Evolutionary conservation across 64 coral and sea anemone genomes (phyloP).

Genomic region (Montipora capricornis): DNA sequence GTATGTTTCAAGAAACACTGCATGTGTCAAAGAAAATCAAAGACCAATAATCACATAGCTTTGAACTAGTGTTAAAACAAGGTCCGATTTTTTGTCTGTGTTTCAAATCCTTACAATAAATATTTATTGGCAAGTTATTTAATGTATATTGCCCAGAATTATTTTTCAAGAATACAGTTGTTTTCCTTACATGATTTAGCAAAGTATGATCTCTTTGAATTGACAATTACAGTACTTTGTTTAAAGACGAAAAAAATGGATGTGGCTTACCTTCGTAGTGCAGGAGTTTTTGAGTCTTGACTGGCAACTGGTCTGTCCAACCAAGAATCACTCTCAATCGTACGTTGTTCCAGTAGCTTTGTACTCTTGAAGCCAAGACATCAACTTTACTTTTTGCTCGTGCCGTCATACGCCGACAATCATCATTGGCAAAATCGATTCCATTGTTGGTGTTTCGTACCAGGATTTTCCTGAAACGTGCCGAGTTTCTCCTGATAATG

Average conservation of each 20-base stretch:
- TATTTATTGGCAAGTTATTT: not conserved
- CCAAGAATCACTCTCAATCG: conserved; percentile 70
- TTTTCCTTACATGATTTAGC: not conserved
- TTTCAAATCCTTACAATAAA: not conserved
- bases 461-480: conserved; percentile 89
- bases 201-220: not conserved
- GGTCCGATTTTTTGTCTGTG: not conserved
- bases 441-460: conserved; percentile 82
- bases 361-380: conserved; percentile 72
- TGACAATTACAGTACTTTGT: not conserved
- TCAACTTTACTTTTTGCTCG: conserved; percentile 93
- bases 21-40: too few species aligned
- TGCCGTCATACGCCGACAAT: conserved; percentile 91
- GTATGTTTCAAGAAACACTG: too few species aligned
- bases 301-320: conserved; percentile 83
- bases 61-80: too few species aligned
- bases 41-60: too few species aligned
- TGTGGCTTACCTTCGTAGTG: conserved; percentile 92
- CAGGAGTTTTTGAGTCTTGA: conserved; percentile 36
- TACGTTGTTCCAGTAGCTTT: conserved; percentile 39
- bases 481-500: conserved; percentile 87
- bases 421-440: conserved; percentile 75
- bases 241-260: not conserved
- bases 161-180: too few species aligned
- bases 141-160: too few species aligned